Conservation (phyloP, 2,888 invertebrate genomes). For the Drosophila melanosoma region DNA sequence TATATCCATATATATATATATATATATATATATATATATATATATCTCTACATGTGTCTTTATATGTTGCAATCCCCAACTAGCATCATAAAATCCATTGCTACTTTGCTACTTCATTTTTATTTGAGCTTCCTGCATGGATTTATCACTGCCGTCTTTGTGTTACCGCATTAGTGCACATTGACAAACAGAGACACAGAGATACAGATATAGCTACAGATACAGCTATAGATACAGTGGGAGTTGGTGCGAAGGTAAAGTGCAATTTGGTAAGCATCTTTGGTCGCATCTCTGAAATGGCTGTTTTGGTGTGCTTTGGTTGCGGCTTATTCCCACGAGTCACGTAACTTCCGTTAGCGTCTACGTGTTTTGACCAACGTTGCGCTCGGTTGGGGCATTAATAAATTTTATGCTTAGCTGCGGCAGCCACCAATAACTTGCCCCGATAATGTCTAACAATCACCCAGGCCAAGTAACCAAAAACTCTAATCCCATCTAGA, state of each 20-base stretch:
- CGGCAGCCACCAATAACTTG: conserved; percentile 71
- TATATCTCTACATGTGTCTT: no score
- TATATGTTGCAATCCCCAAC: conserved; percentile 8
- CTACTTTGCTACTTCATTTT: conserved; percentile 56
- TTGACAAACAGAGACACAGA: neutral
- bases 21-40: neutral
- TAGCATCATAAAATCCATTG: conserved; percentile 48
- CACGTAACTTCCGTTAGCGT: conserved; percentile 75
- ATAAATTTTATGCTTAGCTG: conserved; percentile 77
- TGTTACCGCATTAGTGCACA: conserved; percentile 55
- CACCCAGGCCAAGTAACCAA: conserved; percentile 44
- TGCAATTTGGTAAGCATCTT: conserved; percentile 55
- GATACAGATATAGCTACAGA: no score
- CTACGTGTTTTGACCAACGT: conserved; percentile 50
- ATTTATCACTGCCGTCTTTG: conserved; percentile 61
- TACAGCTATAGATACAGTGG: no score
- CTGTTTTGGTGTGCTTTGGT: conserved; percentile 13
- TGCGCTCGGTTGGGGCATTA: conserved; percentile 65
- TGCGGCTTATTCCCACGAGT: conserved; percentile 72
- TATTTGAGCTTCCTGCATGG: conserved; percentile 60
- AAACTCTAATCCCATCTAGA: conserved; percentile 2
- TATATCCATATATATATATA: neutral
- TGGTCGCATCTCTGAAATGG: conserved; percentile 20
- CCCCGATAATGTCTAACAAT: conserved; percentile 76
- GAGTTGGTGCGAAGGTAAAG: conserved; percentile 45